Base-by-base conservation (phyloP, 1,140 invertebrate species). In the Caerostris darwini region DNA sequence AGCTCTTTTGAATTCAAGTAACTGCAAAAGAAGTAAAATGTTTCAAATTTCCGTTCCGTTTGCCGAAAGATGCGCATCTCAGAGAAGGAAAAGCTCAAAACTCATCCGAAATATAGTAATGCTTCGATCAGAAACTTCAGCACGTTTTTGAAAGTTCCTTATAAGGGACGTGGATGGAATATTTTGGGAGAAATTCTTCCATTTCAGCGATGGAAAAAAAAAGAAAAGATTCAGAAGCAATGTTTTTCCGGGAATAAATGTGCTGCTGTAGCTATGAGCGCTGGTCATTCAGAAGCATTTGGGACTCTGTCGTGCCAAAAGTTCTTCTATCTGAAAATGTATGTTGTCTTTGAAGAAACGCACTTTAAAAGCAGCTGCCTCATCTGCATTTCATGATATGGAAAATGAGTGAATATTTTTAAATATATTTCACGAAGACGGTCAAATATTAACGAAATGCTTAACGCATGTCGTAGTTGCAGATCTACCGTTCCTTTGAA, bases 131-230 rank as follows among this genome's bases (percentile, higher is more conserved):
- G 56, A 56, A 83, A 57, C 17, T 57, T 57, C 50, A 56, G 81
- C 81, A 83, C 81, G 81, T 83, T 83, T 83, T 83, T 57, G 56
- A 83, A 83, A 83, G 17, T 56, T 57, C 53, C 53, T 57, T 17
- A 57, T 12, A 3, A 3, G 1, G 56, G 17, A 57, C 81, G 81
- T 83, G 81, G 17, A 6, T 17, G 56, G 81, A 83, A 83, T 54
- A 57, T 54, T 83, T 83, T 56, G 12, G 0, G 17, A 12, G 5
- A n/a, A 14, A 54, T 17, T 83, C 81, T 56, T 54, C 17, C 81
- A 14, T 14, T 83, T 83, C 56, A 17, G 53, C 12, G 10, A 54
- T 17, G 50, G 12, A 83, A 83, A 54, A 56, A 56, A n/a, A n/a
- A n/a, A n/a, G 17, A 56, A 53, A 83, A 17, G 5, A 56, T 50